Conservation (phyloP, 2,113 vertebrate species). For the Uropsilus gracilis region DNA sequence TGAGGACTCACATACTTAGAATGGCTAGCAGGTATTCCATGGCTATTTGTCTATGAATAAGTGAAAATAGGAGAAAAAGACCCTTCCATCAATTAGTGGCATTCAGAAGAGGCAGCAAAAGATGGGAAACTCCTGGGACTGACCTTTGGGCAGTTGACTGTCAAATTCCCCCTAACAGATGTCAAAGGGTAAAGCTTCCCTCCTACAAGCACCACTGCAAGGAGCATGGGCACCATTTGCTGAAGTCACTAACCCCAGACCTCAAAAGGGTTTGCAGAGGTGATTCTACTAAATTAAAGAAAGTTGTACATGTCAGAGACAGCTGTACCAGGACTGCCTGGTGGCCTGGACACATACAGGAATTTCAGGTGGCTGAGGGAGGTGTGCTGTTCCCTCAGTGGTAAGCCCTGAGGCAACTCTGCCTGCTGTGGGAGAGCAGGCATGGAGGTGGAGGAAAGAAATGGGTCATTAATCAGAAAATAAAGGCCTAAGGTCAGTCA, state of each 20-base stretch:
- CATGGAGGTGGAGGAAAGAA: neutral
- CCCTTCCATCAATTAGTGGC: neutral
- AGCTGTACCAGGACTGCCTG: no score
- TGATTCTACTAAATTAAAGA: neutral
- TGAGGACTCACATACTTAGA: neutral
- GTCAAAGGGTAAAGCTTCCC: neutral
- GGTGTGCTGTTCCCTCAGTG: neutral
- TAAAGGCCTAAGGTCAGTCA: neutral
- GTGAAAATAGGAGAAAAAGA: neutral
- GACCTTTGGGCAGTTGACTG: neutral
- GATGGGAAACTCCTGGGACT: neutral
- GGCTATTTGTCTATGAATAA: neutral
- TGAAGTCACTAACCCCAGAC: conserved; percentile 46
- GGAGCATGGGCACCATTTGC: neutral
- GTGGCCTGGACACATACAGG: no score
- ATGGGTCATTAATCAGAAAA: conserved; percentile 38
- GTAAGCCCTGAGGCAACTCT: neutral
- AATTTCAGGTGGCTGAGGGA: neutral
- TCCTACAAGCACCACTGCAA: neutral
- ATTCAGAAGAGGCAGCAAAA: neutral
- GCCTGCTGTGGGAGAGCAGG: neutral
- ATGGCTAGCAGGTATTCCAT: neutral
- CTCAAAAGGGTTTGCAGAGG: neutral
- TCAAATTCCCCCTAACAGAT: conserved; percentile 14
- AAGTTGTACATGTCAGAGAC: neutral